phyloP scores from a whole-genome alignment of 2,113 vertebrate genomes.

The Apteryx mantelli region DNA sequence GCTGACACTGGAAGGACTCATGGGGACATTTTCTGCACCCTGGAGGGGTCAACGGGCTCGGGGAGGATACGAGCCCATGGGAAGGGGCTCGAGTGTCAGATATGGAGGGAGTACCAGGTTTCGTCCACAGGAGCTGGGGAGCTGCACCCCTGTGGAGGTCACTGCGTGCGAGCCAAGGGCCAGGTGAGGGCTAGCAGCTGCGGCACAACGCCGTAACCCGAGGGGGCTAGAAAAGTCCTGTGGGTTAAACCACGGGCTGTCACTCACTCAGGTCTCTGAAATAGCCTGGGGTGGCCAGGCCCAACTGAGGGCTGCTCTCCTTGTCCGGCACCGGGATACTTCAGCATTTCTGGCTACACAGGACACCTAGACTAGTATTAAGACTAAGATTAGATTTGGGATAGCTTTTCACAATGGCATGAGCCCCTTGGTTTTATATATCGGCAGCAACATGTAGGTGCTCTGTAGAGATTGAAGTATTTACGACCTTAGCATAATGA shows the following conservation, averaged over 20 bases:
- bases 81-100: no score
- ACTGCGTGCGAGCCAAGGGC: not conserved
- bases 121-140: no score
- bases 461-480: accelerated
- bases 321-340: accelerated
- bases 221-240: not conserved
- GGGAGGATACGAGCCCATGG: no score
- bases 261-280: not conserved
- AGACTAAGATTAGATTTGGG: not conserved
- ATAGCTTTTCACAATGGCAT: not conserved
- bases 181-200: not conserved
- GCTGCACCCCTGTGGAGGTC: not conserved
- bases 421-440: not conserved
- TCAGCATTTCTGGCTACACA: not conserved
- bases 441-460: not conserved
- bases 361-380: not conserved
- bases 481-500: not conserved
- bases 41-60: no score
- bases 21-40: no score
- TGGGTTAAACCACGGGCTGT: not conserved
- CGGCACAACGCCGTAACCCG: accelerated
- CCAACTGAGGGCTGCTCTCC: not conserved
- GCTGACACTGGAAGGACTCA: no score
- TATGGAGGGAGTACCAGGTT: no score
- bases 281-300: not conserved